Conservation (phyloP, 2,888 invertebrate genomes). For the Eristalis arbustorum region DNA sequence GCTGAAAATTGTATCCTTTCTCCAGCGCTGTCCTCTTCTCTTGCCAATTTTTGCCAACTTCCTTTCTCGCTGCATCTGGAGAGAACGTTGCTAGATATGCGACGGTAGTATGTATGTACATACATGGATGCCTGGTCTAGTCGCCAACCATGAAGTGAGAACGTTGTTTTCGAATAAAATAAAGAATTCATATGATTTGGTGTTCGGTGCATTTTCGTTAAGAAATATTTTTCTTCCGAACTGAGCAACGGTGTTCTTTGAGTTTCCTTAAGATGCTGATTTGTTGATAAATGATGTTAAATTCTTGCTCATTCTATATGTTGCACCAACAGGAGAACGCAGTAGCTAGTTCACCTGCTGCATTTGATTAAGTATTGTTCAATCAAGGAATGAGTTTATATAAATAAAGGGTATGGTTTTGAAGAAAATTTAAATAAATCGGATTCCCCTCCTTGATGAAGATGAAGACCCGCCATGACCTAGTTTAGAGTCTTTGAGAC, state of each 20-base stretch:
- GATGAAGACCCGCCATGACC: too few species aligned
- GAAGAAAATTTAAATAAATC: too few species aligned
- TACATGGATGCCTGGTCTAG: background rate
- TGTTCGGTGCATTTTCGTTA: background rate
- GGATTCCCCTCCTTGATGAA: too few species aligned
- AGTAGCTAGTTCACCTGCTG: too few species aligned
- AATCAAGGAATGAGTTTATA: too few species aligned
- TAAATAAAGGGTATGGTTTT: too few species aligned
- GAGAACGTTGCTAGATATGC: background rate
- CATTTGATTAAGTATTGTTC: too few species aligned
- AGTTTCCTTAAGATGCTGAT: background rate
- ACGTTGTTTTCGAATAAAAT: conserved; percentile 35
- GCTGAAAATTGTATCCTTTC: conserved; percentile 50
- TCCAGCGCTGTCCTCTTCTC: background rate
- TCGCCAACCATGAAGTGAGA: conserved; percentile 8
- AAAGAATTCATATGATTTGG: conserved; percentile 24
- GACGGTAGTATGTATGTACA: background rate
- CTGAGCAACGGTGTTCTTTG: background rate
- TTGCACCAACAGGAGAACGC: too few species aligned
- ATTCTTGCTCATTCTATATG: too few species aligned
- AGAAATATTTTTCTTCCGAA: background rate
- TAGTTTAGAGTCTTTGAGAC: too few species aligned
- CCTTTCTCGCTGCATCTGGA: background rate
- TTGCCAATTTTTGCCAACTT: background rate
- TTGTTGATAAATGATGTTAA: background rate